phyloP scores from a whole-genome alignment of 1,140 invertebrate species.

The Leptinotarsa undecemlineata region DNA sequence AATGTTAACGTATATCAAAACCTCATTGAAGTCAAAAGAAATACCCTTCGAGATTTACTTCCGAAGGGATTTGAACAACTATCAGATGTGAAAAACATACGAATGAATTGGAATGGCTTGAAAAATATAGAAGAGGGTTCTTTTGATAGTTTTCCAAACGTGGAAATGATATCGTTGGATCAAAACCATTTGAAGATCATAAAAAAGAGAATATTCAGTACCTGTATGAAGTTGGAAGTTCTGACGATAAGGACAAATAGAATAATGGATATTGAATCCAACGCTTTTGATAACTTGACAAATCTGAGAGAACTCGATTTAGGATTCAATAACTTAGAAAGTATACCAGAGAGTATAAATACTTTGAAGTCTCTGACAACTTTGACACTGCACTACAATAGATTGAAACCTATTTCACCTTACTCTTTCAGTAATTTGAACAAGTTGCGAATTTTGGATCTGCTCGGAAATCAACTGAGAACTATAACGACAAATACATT shows the following conservation, averaged over 20 bases:
- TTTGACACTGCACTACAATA: slow-evolving; percentile 34
- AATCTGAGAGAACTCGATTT: slow-evolving; percentile 27
- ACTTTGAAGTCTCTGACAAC: slow-evolving; percentile 23
- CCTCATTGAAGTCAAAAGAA: no score
- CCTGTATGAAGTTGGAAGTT: slow-evolving; percentile 23
- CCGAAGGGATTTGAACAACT: no score
- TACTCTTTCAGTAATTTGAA: slow-evolving; percentile 24
- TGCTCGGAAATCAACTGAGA: slow-evolving; percentile 28
- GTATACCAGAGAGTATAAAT: slow-evolving; percentile 12
- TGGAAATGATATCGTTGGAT: slow-evolving; percentile 34
- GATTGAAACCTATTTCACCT: slow-evolving; percentile 10
- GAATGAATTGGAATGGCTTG: slow-evolving; percentile 21
- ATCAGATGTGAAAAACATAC: no score
- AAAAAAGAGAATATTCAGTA: slow-evolving; percentile 24
- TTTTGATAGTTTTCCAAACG: slow-evolving; percentile 24
- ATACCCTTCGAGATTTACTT: no score
- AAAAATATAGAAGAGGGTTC: slow-evolving; percentile 27
- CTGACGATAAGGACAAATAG: slow-evolving; percentile 38
- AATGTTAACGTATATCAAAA: no score
- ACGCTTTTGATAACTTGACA: slow-evolving; percentile 27
- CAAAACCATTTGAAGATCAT: slow-evolving; percentile 32
- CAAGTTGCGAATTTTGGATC: slow-evolving; percentile 20
- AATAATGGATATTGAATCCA: slow-evolving; percentile 25
- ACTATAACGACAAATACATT: slow-evolving; percentile 18
- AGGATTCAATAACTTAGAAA: slow-evolving; percentile 26